Percentiles rank a stretch among this genome's conserved stretches.
These are phyloP conservation scores for Drosophila anceps DNA, from an alignment of 2,888 invertebrate species.

Conservation along the genomic window DNA sequence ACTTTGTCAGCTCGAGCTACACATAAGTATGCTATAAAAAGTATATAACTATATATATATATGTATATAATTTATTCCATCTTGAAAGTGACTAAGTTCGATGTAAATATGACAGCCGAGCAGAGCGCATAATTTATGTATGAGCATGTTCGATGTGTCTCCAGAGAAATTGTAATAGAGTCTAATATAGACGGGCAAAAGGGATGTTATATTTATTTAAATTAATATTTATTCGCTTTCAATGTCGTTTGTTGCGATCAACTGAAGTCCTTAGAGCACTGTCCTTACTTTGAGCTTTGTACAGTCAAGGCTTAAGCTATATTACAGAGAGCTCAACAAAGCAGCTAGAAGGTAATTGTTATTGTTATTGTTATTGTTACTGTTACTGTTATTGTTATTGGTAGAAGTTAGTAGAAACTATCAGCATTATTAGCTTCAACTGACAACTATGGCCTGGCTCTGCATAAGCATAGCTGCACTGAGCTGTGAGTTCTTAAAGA, in stretches of 20 bases:
- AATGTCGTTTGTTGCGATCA: not conserved
- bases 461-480: not conserved
- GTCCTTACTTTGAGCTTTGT: not conserved
- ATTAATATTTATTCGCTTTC: not conserved
- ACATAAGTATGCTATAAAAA: conserved; percentile 2
- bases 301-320: not conserved
- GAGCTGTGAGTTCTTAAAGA: too few relatives aligned
- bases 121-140: not conserved
- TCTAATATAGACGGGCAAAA: not conserved
- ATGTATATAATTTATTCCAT: not conserved
- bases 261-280: not conserved
- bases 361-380: not conserved
- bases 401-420: not conserved
- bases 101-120: not conserved
- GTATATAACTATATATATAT: not conserved
- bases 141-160: not conserved
- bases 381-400: not conserved
- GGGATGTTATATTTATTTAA: not conserved
- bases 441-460: not conserved
- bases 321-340: not conserved
- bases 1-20: not conserved
- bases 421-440: not conserved
- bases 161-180: not conserved
- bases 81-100: not conserved
- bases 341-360: not conserved